Evolutionary conservation across 2,797 vertebrate genomes (phyloP).

Genomic region (Yasuhikotakia modesta): DNA sequence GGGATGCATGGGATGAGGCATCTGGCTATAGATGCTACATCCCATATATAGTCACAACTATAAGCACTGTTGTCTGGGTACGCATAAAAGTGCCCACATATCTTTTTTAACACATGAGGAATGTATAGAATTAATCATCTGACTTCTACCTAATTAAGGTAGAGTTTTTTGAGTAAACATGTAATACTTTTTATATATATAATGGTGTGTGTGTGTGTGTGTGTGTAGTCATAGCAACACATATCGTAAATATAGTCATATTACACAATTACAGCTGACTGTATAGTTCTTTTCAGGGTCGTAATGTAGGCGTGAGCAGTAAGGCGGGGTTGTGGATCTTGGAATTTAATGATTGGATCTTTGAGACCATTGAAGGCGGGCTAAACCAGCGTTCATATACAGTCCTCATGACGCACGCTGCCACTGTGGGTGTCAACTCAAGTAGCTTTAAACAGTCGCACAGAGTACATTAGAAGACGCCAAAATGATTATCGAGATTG

Average conservation of each 20-base stretch:
- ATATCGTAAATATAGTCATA: background rate
- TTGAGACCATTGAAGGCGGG: background rate
- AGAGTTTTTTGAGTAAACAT: too few species aligned
- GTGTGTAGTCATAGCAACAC: too few species aligned
- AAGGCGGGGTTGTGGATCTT: background rate
- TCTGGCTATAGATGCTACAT: too few species aligned
- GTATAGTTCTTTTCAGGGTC: background rate
- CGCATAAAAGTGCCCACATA: too few species aligned
- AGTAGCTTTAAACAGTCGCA: background rate
- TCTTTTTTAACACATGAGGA: too few species aligned
- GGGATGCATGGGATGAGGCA: too few species aligned
- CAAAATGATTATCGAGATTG: conserved; percentile 49
- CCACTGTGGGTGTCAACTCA: background rate
- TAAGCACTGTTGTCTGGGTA: too few species aligned
- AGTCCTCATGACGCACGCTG: background rate
- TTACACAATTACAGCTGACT: background rate
- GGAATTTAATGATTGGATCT: background rate
- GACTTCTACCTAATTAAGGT: too few species aligned
- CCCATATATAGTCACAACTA: too few species aligned
- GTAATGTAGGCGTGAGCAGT: background rate
- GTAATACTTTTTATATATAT: too few species aligned
- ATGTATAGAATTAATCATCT: too few species aligned
- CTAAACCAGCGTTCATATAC: conserved; percentile 1
- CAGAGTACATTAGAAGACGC: background rate
- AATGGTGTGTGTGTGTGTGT: too few species aligned